These are phyloP conservation scores for Antheraea pernyi DNA, from an alignment of 1,140 invertebrate species.

Conservation along the genomic window DNA sequence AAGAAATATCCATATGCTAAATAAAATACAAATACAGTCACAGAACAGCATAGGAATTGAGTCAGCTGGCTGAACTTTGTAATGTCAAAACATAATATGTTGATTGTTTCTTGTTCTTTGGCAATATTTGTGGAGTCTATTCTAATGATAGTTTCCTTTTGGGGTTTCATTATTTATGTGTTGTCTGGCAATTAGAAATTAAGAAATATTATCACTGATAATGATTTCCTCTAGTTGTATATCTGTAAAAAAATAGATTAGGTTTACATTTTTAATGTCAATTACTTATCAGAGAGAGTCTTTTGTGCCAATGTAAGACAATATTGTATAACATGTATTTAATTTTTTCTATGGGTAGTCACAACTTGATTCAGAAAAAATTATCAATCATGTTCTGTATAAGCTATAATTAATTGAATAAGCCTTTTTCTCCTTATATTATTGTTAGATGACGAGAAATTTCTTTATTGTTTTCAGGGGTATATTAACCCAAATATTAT, in stretches of 20 bases:
- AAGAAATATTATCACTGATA: neutral
- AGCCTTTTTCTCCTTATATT: too few species aligned
- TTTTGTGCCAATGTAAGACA: too few species aligned
- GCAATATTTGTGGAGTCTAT: constrained; percentile 42
- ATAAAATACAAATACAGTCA: constrained; percentile 92
- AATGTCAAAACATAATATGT: constrained; percentile 88
- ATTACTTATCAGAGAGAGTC: too few species aligned
- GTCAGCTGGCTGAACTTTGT: constrained; percentile 81
- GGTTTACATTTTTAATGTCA: too few species aligned
- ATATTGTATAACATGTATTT: too few species aligned
- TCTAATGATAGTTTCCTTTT: constrained; percentile 59
- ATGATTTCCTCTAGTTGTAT: neutral
- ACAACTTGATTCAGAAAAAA: too few species aligned
- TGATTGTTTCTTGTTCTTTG: constrained; percentile 68
- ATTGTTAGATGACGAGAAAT: too few species aligned
- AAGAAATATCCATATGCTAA: constrained; percentile 95
- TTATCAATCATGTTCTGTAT: too few species aligned
- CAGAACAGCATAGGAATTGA: constrained; percentile 89
- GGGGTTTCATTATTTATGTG: constrained; percentile 15
- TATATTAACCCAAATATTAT: too few species aligned
- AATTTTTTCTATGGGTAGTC: too few species aligned
- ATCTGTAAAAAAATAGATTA: neutral
- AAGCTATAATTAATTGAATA: too few species aligned
- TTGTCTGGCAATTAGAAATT: neutral
- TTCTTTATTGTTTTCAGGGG: too few species aligned